Conservation (phyloP, 2,888 invertebrate genomes). For the Chymomyza caudatula region DNA sequence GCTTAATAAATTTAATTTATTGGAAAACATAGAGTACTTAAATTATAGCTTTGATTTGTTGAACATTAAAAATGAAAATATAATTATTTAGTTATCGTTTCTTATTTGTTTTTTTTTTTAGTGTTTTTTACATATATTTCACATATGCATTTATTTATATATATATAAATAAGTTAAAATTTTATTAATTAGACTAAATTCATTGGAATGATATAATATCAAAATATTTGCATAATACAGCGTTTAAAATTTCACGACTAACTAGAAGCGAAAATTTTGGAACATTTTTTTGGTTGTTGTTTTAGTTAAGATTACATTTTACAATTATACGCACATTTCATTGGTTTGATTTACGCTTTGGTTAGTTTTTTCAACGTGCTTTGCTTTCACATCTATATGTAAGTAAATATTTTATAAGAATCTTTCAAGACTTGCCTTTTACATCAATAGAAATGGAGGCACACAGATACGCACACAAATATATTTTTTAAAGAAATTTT, state of each 20-base stretch:
- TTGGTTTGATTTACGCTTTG: conserved; percentile 9
- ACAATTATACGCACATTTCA: conserved; percentile 40
- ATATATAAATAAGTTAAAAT: conserved; percentile 71
- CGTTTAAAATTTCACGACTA: conserved; percentile 71
- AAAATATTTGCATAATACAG: conserved; percentile 72
- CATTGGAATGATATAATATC: conserved; percentile 77
- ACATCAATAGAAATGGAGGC: conserved; percentile 28
- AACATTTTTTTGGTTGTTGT: conserved; percentile 35
- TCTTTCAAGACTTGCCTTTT: conserved; percentile 19
- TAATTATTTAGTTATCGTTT: conserved; percentile 20
- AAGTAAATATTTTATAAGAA: neutral
- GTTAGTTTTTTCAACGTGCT: conserved; percentile 17
- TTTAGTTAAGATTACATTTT: conserved; percentile 20
- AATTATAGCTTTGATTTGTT: conserved; percentile 45
- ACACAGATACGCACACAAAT: conserved; percentile 25
- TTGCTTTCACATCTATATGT: neutral
- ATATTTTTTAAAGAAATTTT: conserved; percentile 27
- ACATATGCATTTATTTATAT: conserved; percentile 62
- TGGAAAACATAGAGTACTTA: conserved; percentile 73
- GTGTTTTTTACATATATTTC: conserved; percentile 22
- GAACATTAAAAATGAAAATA: conserved; percentile 71
- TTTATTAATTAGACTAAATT: conserved; percentile 75
- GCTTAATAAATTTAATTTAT: conserved; percentile 74
- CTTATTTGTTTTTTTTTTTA: conserved; percentile 36
- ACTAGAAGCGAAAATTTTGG: conserved; percentile 66